Base-by-base conservation (phyloP, 2,888 invertebrate genomes). In the Diabrotica balteata region DNA sequence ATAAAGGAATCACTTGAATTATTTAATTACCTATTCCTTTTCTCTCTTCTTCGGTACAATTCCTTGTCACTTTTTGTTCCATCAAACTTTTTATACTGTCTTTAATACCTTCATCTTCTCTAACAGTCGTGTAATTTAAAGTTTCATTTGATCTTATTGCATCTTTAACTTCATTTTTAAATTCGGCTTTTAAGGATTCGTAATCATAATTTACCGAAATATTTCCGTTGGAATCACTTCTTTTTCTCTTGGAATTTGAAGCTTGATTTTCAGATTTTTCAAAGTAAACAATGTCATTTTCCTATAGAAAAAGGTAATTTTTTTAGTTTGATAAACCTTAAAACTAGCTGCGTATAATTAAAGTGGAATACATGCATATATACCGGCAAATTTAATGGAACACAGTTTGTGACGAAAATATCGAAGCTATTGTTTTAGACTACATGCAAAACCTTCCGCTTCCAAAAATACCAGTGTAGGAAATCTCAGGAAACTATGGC, bases 1-100 rank as follows among this genome's bases (percentile, higher is more conserved):
- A 4, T 10, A 53, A 17, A 32, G 6, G 32, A n/a, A n/a, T n/a
- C 11, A 51, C 11, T 51, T 43, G n/a, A 43, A 10, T 43, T 10
- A 43, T 8, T 47, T 47, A 10, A 46, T 46, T 70, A 69, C 86
- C 87, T 67, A 86, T 85, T 52, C 85, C 83, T 46, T 78, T 83
- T n/a, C 77, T 76, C 70, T 86, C 84, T 69, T 85, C 84, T 17
- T 80, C 77, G 0, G 86, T 86, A 69, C 87, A 88, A 77, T 87
- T 87, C 66, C 75, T 79, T 2, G 83, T 76, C 8, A 17, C 7
- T n/a, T 57, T 57, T 8, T 44, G 17, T 6, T 83, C 77, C 0
- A 85, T 63, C 44, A 85, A 75, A 52, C 80, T 79, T 64, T 83
- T 79, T 2, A 84, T 46, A 6, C 81, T 78, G 55, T 85, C 84